These are phyloP conservation scores for Pteropus rufus DNA, from an alignment of 2,797 vertebrate genomes.

Conservation along the genomic window DNA sequence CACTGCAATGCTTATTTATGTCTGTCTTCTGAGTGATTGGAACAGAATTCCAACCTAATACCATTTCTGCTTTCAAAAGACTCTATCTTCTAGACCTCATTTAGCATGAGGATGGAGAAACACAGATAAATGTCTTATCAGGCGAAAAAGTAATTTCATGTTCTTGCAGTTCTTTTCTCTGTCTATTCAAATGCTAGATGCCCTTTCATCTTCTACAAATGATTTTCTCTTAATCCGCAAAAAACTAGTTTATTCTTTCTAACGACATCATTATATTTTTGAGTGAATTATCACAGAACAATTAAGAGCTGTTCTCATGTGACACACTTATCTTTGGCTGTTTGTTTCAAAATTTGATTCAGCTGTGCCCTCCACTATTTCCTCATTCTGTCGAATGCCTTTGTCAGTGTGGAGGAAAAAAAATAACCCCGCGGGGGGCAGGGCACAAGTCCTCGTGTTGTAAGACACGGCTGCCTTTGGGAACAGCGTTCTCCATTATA, in stretches of 20 bases:
- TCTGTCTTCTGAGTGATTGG: slow-evolving; percentile 52
- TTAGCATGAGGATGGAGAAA: slow-evolving; percentile 68
- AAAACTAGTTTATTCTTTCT: slow-evolving; percentile 72
- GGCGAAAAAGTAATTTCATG: slow-evolving; percentile 72
- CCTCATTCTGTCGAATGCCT: slow-evolving; percentile 61
- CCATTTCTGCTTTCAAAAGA: slow-evolving; percentile 63
- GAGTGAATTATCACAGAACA: slow-evolving; percentile 74
- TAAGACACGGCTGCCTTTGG: slow-evolving; percentile 56
- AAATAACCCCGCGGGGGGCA: slow-evolving; percentile 64
- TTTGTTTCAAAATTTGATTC: slow-evolving; percentile 74
- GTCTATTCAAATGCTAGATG: slow-evolving; percentile 72
- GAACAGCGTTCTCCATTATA: slow-evolving; percentile 63
- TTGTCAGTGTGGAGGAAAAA: slow-evolving; percentile 54
- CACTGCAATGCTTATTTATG: slow-evolving; percentile 61
- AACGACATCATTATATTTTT: slow-evolving; percentile 74
- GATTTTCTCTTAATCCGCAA: slow-evolving; percentile 67
- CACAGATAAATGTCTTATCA: slow-evolving; percentile 72
- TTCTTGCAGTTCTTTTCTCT: slow-evolving; percentile 71
- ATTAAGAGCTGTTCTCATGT: slow-evolving; percentile 65
- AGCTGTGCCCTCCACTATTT: slow-evolving; percentile 63
- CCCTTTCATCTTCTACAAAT: slow-evolving; percentile 76
- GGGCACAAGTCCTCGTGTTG: slow-evolving; percentile 57
- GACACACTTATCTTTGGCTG: slow-evolving; percentile 65
- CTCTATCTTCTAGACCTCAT: slow-evolving; percentile 67
- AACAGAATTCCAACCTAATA: slow-evolving; percentile 69